Evolutionary conservation across 2,888 invertebrate species (phyloP), one percentile per base, ranked within the genome.

Genomic region (Drosophila robusta): DNA sequence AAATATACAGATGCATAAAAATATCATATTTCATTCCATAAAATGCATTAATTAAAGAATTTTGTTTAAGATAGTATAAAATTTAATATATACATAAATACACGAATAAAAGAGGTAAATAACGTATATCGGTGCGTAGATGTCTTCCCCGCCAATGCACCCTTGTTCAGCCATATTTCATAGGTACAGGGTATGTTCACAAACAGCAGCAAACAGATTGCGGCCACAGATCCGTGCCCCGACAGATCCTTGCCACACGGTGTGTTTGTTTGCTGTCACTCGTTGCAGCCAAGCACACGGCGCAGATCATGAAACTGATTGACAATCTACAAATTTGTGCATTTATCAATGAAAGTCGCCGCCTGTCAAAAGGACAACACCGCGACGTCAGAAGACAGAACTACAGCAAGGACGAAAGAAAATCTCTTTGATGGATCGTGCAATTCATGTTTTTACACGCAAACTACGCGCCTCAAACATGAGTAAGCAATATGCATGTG

Each of bases 241-340:
- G 55, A 52, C 49, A 42, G 55, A 52, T 72, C 58, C 73, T 64
- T 69, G 70, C 67, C 69, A 72, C 65, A 76, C 80, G n/a, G 69
- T 44, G 39, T 83, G 75, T 75, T 62, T 87, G 81, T 87, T 84
- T 85, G 82, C 78, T 61, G 70, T 67, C 64, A 69, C 45, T 56
- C 34, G 34, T 34, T 4, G 3, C 64, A 64, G 73, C 52, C 69
- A 66, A 64, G 52, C 63, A 51, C 58, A 60, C 68, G 62, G 57
- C 41, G 63, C 63, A 64, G 80, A 75, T 72, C 75, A 52, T 42
- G 44, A 58, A 26, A 50, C 61, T 73, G 85, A 85, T 82, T 85
- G 85, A 85, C 85, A 87, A 77, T 76, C 58, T 73, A 86, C 86
- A 87, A 86, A 86, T 86, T 83, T 84, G 81, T 78, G 60, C 79